phyloP scores from a whole-genome alignment of 2,888 invertebrate species.

The Leptopilina myrica region DNA sequence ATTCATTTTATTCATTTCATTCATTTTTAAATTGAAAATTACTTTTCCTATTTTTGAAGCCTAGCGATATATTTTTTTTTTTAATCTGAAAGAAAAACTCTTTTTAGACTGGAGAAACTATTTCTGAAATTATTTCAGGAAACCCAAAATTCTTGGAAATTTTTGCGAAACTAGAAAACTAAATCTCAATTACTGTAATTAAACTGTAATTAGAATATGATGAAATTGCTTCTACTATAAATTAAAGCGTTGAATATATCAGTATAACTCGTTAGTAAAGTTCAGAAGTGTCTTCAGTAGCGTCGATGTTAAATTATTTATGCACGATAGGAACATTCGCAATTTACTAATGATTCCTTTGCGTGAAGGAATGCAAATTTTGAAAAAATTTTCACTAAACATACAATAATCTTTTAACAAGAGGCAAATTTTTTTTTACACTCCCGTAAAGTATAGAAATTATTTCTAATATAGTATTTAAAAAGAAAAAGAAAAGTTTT shows the following conservation, averaged over 20 bases:
- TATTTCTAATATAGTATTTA: neutral
- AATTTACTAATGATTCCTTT: neutral
- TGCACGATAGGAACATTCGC: constrained; percentile 9
- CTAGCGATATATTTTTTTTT: no score
- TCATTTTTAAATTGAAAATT: no score
- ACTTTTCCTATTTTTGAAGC: no score
- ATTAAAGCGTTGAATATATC: constrained; percentile 6
- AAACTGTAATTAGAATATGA: constrained; percentile 21
- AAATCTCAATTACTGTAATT: constrained; percentile 7
- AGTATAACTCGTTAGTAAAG: constrained; percentile 23
- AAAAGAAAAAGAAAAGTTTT: constrained; percentile 4
- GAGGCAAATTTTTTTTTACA: neutral
- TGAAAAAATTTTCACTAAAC: neutral
- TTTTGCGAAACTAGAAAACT: neutral
- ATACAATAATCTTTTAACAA: neutral
- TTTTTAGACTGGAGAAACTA: no score
- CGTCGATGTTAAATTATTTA: constrained; percentile 15
- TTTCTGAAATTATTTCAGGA: no score
- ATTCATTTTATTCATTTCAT: no score
- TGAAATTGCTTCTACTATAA: neutral
- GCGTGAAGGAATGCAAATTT: constrained; percentile 24
- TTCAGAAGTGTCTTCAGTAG: constrained; percentile 22
- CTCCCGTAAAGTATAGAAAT: neutral
- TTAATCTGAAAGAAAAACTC: no score
- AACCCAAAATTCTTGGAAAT: no score